Evolutionary conservation across 2,888 invertebrate genomes (phyloP).

Genomic region (Scaptomyza tumidula): DNA sequence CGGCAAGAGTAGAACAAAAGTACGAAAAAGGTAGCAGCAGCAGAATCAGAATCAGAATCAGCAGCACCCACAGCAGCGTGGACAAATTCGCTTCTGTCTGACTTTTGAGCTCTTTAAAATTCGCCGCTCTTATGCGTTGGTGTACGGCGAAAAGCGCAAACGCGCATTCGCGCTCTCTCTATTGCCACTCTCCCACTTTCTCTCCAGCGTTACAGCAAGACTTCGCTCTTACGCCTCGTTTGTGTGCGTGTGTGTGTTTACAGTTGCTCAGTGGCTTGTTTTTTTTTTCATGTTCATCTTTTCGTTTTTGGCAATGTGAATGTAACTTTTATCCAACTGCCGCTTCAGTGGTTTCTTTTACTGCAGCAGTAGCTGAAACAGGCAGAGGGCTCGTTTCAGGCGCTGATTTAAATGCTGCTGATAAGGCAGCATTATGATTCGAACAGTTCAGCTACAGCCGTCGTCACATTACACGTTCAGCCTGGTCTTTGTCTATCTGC

Average conservation of each 20-base stretch:
- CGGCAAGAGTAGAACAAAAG: conserved; percentile 9
- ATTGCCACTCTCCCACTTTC: conserved; percentile 5
- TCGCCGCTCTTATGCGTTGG: conserved; percentile 53
- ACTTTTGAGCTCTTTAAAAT: conserved; percentile 7
- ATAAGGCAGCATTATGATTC: conserved; percentile 78
- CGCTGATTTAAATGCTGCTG: conserved; percentile 79
- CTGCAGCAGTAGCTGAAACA: conserved; percentile 57
- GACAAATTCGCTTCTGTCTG: conserved; percentile 24
- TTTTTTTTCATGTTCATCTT: conserved; percentile 19
- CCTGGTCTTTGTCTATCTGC: conserved; percentile 15
- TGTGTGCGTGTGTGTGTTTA: conserved; percentile 27
- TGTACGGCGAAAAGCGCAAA: conserved; percentile 55
- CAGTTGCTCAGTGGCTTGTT: conserved; percentile 26
- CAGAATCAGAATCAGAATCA: not conserved
- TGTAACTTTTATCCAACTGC: conserved; percentile 75
- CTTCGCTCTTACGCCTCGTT: conserved; percentile 34
- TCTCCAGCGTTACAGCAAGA: conserved; percentile 7
- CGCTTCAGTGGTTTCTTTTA: conserved; percentile 75
- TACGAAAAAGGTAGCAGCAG: conserved; percentile 44
- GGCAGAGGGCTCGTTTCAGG: conserved; percentile 36
- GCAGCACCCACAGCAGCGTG: conserved; percentile 4
- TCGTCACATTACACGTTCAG: conserved; percentile 59
- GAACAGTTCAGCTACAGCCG: conserved; percentile 58
- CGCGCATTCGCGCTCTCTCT: conserved; percentile 39
- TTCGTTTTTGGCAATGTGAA: conserved; percentile 69